These are phyloP conservation scores for Nothocercus nigrocapillus DNA, from an alignment of 2,113 vertebrate genomes.

Conservation along the genomic window DNA sequence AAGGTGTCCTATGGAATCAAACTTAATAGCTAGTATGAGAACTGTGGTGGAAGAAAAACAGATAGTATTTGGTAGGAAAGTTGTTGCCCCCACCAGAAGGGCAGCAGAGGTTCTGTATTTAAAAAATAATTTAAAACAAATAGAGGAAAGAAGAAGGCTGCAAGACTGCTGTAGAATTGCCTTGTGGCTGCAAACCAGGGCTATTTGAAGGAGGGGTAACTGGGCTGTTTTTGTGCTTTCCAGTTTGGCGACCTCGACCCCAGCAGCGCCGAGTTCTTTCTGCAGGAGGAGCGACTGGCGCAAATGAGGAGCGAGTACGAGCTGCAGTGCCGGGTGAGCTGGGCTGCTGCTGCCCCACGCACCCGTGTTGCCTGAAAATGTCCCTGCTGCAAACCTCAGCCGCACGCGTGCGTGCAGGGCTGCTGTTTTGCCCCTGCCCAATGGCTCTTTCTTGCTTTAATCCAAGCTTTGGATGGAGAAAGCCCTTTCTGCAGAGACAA, in stretches of 20 bases:
- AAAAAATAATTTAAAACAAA: no score
- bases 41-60: not conserved
- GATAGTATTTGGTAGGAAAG: not conserved
- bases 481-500: not conserved
- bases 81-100: not conserved
- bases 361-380: fast-evolving
- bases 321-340: constrained; percentile 89
- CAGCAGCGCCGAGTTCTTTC: constrained; percentile 86
- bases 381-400: not conserved
- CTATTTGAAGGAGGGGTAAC: not conserved
- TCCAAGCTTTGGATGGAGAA: not conserved
- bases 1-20: not conserved
- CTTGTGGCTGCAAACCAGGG: not conserved
- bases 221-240: not conserved
- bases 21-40: not conserved
- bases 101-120: not conserved
- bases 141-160: not conserved
- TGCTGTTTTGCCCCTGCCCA: not conserved
- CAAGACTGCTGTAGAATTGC: not conserved
- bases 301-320: constrained; percentile 87
- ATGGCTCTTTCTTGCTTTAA: not conserved
- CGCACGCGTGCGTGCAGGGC: not conserved
- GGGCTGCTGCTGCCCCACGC: fast-evolving
- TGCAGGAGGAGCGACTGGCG: constrained; percentile 89
- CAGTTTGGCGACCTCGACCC: constrained; percentile 94